Conservation (phyloP, 2,113 vertebrate genomes). For the Bufo bufo region DNA sequence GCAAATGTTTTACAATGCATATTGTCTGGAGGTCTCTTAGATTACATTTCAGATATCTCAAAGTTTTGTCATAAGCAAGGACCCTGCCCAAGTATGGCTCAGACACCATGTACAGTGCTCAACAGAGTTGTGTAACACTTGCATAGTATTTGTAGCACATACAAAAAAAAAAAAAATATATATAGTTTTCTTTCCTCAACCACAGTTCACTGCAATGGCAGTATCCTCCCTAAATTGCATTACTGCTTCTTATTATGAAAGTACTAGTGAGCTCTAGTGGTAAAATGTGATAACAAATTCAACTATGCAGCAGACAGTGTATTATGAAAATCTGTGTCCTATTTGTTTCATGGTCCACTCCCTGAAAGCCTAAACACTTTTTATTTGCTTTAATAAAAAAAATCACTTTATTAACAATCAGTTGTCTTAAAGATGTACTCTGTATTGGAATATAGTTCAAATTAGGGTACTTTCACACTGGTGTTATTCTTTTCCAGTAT, state of each 20-base stretch:
- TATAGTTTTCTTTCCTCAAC: neutral
- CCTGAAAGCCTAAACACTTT: too few relatives aligned
- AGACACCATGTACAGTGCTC: neutral
- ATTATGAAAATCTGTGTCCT: too few relatives aligned
- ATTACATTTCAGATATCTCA: neutral
- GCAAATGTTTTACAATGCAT: neutral
- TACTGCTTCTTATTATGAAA: neutral
- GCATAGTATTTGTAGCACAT: neutral
- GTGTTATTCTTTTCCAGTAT: too few relatives aligned
- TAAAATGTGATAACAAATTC: neutral
- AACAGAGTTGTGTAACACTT: neutral
- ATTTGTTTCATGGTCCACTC: too few relatives aligned
- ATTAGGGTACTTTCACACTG: too few relatives aligned
- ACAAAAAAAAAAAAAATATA: too few relatives aligned
- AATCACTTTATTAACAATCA: too few relatives aligned
- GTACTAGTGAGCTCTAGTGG: conserved; percentile 19
- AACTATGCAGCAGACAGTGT: neutral
- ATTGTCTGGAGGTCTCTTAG: neutral
- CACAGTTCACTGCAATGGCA: neutral
- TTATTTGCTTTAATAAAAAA: too few relatives aligned
- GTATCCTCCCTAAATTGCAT: conserved; percentile 22
- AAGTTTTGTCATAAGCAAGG: neutral
- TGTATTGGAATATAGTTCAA: too few relatives aligned
- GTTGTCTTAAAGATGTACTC: too few relatives aligned
- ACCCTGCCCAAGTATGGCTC: neutral